Evolutionary conservation across 2,888 invertebrate species (phyloP).

Genomic region (Scrobipalpa atriplicella): DNA sequence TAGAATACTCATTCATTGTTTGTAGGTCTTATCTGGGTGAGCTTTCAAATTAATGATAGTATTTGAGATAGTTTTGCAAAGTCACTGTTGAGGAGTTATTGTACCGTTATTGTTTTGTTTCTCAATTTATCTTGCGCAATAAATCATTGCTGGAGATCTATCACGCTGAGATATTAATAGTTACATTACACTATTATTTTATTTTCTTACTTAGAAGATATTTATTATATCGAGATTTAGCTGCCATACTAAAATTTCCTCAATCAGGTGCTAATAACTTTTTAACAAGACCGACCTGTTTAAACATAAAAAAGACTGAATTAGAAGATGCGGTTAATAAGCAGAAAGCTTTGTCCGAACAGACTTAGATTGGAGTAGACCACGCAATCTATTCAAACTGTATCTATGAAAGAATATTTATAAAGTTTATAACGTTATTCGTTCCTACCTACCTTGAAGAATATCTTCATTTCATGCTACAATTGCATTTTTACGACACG

Average conservation of each 20-base stretch:
- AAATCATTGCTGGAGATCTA: background rate
- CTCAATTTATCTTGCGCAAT: background rate
- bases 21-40: background rate
- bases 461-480: no score
- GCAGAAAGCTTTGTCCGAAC: conserved; percentile 18
- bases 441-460: no score
- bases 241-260: background rate
- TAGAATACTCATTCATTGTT: background rate
- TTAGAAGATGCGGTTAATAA: conserved; percentile 5
- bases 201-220: background rate
- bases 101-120: conserved; percentile 13
- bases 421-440: no score
- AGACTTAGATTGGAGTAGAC: background rate
- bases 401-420: background rate
- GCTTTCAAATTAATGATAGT: conserved; percentile 5
- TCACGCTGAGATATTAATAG: background rate
- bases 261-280: background rate
- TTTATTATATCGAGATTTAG: background rate
- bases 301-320: background rate
- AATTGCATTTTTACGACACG: no score
- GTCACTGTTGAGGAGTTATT: background rate
- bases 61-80: background rate
- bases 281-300: conserved; percentile 1
- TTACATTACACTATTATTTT: no score
- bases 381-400: background rate